Conservation (phyloP, 2,797 vertebrate species). For the Muscicapa striata region DNA sequence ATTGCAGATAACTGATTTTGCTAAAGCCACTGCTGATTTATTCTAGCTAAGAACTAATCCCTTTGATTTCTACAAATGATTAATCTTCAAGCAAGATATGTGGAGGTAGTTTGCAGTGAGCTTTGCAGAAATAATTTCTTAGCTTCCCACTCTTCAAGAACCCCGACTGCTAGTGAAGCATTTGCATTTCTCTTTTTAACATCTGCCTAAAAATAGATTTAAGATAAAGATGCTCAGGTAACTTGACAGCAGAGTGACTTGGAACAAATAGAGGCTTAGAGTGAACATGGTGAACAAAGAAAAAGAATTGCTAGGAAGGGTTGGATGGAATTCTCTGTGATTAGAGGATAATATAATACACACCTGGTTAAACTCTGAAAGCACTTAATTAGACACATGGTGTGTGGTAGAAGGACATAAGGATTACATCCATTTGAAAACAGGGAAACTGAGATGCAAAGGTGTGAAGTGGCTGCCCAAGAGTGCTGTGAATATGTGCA, state of each 20-base stretch:
- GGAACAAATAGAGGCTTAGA: slow-evolving; percentile 2
- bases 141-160: neutral
- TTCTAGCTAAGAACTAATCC: slow-evolving; percentile 13
- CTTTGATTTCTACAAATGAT: slow-evolving; percentile 30
- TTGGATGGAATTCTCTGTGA: neutral
- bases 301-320: neutral
- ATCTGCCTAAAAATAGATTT: neutral
- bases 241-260: neutral
- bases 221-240: slow-evolving; percentile 2
- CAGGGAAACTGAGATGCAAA: neutral
- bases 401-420: neutral
- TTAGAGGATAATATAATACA: neutral
- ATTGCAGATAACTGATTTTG: neutral
- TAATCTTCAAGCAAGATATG: neutral
- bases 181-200: slow-evolving; percentile 31
- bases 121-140: slow-evolving; percentile 42
- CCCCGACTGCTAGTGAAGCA: neutral
- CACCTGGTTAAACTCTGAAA: neutral
- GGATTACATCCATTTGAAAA: neutral
- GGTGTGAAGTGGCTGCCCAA: neutral
- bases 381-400: neutral
- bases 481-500: neutral
- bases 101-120: neutral
- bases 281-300: slow-evolving; percentile 14
- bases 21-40: slow-evolving; percentile 25